Percentiles rank a stretch among this genome's conserved stretches.
phyloP scores from a whole-genome alignment of 1,140 invertebrate genomes.

The Thalassaphorura encarpata region DNA sequence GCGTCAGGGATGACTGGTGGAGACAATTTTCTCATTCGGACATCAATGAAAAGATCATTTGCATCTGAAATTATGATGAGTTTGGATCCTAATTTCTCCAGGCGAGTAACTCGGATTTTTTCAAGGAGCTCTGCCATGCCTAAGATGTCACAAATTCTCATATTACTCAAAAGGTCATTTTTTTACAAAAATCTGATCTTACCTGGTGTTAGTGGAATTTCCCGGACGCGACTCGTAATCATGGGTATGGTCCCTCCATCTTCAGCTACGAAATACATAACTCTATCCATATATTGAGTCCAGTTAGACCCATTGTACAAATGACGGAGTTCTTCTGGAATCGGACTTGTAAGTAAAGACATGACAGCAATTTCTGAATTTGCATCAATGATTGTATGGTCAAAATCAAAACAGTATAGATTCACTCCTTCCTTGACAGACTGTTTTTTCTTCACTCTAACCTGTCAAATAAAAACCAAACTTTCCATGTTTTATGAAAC shows the following conservation, averaged over 20 bases:
- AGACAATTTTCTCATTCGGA: slow-evolving; percentile 1
- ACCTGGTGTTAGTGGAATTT: slow-evolving; percentile 21
- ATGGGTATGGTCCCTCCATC: slow-evolving; percentile 15
- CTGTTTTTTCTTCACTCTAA: too few species aligned
- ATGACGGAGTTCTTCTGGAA: slow-evolving; percentile 11
- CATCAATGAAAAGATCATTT: slow-evolving; percentile 28
- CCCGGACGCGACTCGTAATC: slow-evolving; percentile 8
- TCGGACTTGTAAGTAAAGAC: slow-evolving; percentile 14
- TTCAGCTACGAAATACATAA: slow-evolving; percentile 18
- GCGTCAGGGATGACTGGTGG: slow-evolving; percentile 22
- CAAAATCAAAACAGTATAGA: slow-evolving; percentile 30
- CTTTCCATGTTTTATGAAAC: too few species aligned
- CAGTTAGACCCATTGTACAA: slow-evolving; percentile 17
- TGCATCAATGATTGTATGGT: slow-evolving; percentile 26
- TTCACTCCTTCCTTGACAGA: too few species aligned
- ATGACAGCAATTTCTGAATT: slow-evolving; percentile 28
- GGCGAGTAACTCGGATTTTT: neutral
- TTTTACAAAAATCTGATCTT: neutral
- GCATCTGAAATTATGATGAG: slow-evolving; percentile 26
- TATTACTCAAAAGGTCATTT: neutral
- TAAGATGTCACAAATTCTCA: neutral
- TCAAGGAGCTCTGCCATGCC: slow-evolving; percentile 23
- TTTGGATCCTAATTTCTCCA: neutral
- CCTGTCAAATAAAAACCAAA: too few species aligned
- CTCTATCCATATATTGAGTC: slow-evolving; percentile 25